Evolutionary conservation across 2,888 invertebrate genomes (phyloP).

Genomic region (Caradrina kadenii): DNA sequence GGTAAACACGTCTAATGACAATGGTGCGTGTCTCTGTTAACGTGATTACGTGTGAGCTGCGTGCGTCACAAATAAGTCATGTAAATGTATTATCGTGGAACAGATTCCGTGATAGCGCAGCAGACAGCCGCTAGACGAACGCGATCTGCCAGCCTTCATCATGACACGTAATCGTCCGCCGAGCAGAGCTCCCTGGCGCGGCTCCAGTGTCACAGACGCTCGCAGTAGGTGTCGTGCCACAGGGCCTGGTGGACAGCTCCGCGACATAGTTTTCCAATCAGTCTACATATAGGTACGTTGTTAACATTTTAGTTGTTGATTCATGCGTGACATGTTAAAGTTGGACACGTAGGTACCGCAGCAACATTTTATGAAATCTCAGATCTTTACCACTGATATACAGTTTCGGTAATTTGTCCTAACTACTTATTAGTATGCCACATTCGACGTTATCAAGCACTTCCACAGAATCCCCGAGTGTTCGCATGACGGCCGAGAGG

Average conservation of each 20-base stretch:
- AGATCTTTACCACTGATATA: constrained; percentile 34
- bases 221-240: not conserved
- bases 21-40: not conserved
- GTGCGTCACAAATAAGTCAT: not conserved
- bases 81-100: constrained; percentile 31
- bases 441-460: constrained; percentile 45
- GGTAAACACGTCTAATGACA: not conserved
- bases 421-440: constrained; percentile 58
- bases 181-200: not conserved
- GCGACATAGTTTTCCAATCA: no score
- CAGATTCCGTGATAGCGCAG: constrained; percentile 30
- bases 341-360: not conserved
- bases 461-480: constrained; percentile 51
- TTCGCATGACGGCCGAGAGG: constrained; percentile 51
- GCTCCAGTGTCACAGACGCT: constrained; percentile 1
- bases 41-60: not conserved
- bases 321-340: constrained; percentile 5
- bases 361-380: constrained; percentile 11
- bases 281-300: not conserved
- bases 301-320: constrained; percentile 5
- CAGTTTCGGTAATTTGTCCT: constrained; percentile 35
- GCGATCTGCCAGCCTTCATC: not conserved
- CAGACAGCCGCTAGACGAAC: constrained; percentile 42
- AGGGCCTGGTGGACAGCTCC: not conserved
- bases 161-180: not conserved